Conservation (phyloP, 1,140 invertebrate species). For the Lepidostoma basale region DNA sequence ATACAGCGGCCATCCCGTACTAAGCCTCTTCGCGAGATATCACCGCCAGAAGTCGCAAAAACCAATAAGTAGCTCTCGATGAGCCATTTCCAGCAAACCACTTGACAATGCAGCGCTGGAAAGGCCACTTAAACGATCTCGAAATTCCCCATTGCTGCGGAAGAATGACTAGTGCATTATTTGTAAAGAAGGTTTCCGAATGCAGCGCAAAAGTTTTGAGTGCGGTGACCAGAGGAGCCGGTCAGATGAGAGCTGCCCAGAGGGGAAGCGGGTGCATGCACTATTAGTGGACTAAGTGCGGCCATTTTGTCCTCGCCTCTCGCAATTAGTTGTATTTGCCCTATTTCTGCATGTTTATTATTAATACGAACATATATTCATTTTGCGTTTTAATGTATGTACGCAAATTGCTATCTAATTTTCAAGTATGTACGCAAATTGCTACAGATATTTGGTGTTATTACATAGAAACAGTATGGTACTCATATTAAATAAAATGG, state of each 20-base stretch:
- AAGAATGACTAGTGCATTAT: not conserved
- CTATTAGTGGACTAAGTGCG: slow-evolving; percentile 29
- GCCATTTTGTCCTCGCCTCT: slow-evolving; percentile 27
- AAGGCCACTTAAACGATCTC: slow-evolving; percentile 22
- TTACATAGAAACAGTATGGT: too few species aligned
- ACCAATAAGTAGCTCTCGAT: slow-evolving; percentile 36
- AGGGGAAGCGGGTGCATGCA: not conserved
- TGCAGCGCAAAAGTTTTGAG: slow-evolving; percentile 30
- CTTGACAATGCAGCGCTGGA: slow-evolving; percentile 23
- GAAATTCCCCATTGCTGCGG: slow-evolving; percentile 9
- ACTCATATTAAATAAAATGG: too few species aligned
- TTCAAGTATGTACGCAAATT: too few species aligned
- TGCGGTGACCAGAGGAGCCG: slow-evolving; percentile 11
- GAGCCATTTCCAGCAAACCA: slow-evolving; percentile 26
- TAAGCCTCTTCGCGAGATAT: slow-evolving; percentile 33
- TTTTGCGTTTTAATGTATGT: too few species aligned
- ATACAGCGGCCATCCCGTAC: slow-evolving; percentile 23
- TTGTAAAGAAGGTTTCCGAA: slow-evolving; percentile 26
- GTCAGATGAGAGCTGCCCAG: not conserved
- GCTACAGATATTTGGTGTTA: too few species aligned
- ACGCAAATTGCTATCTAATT: too few species aligned
- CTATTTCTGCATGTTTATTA: too few species aligned
- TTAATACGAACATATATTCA: too few species aligned
- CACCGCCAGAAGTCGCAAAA: slow-evolving; percentile 38
- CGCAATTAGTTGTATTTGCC: slow-evolving; percentile 13